Base-by-base conservation (phyloP, 2,797 vertebrate species). In the Sebastolobus altivelis region DNA sequence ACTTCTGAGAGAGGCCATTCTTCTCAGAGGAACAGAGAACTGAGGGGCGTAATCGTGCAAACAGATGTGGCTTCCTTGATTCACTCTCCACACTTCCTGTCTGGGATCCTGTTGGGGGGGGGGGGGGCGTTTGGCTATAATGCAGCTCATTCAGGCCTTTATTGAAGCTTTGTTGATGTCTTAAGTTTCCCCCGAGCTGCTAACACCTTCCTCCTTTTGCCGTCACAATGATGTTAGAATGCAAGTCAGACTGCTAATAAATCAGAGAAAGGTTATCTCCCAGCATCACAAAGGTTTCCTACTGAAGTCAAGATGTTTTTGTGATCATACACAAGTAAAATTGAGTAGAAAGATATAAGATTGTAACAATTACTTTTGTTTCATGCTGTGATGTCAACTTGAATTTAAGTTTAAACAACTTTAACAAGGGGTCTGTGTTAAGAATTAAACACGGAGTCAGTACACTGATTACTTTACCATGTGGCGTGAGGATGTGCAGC, bases 51-150 rank as follows among this genome's bases (percentile, higher is more conserved):
- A 87, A 95, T 96, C 61, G 89, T 77, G 63, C 80, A 82, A 95
- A 90, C 95, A 96, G 94, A 96, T 96, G 93, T 90, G 82, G 75
- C 77, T 73, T 84, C 58, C 91, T 92, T 93, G 83, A 95, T 94
- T 92, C 69, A 91, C 89, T 94, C 87, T 77, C 89, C 94, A 92
- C 89, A 87, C 90, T 93, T 96, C 95, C 92, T 92, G 94, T 92
- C 91, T 88, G 82, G 72, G 81, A 88, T 22, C 80, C 80, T 88
- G 40, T 70, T 25, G 25, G 83, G 87, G 85, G 87, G 83, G 87
- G 85, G 87, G 86, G 43, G 43, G 89, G 86, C 14, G 6, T 86
- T 72, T 40, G 83, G 80, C 82, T 40, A 56, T 52, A 63, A 65
- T 29, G 80, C 73, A 54, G 56, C 65, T 80, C 84, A 43, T 87